Conservation (phyloP, 2,888 invertebrate species). For the Lasioglossum vierecki region DNA sequence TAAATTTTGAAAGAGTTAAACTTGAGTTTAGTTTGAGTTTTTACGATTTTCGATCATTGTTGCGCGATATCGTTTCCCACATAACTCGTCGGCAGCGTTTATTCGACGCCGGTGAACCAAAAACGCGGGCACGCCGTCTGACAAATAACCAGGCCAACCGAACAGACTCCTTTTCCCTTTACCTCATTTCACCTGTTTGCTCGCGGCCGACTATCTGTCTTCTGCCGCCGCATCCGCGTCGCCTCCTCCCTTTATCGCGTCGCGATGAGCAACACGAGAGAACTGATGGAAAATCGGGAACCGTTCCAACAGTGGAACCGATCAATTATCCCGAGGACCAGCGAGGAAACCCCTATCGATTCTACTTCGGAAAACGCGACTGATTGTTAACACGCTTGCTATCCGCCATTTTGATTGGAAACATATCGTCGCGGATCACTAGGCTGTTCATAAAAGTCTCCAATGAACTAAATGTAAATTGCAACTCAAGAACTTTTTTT, state of each 20-base stretch:
- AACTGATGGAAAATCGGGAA: slow-evolving; percentile 14
- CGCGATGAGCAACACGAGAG: slow-evolving; percentile 18
- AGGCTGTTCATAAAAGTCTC: not conserved
- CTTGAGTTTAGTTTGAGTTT: too few species aligned
- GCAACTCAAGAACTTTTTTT: not conserved
- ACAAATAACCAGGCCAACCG: slow-evolving; percentile 50
- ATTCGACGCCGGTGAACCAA: slow-evolving; percentile 44
- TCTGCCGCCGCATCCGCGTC: slow-evolving; percentile 3
- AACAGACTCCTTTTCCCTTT: slow-evolving; percentile 36
- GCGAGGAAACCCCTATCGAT: not conserved
- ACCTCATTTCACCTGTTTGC: slow-evolving; percentile 34
- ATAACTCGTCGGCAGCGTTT: not conserved
- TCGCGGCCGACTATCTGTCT: slow-evolving; percentile 29
- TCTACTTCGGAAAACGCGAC: not conserved
- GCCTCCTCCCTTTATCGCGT: slow-evolving; percentile 14
- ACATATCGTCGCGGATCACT: not conserved
- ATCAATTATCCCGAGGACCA: slow-evolving; percentile 1
- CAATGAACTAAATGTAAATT: not conserved
- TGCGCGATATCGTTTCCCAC: too few species aligned
- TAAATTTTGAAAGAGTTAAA: too few species aligned
- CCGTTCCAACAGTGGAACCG: not conserved
- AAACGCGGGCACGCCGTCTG: slow-evolving; percentile 45
- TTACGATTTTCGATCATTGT: too few species aligned
- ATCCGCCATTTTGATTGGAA: not conserved
- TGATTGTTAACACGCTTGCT: slow-evolving; percentile 1